These are phyloP conservation scores for Pogoniulus pusillus DNA, from an alignment of 2,797 vertebrate species.

Conservation along the genomic window DNA sequence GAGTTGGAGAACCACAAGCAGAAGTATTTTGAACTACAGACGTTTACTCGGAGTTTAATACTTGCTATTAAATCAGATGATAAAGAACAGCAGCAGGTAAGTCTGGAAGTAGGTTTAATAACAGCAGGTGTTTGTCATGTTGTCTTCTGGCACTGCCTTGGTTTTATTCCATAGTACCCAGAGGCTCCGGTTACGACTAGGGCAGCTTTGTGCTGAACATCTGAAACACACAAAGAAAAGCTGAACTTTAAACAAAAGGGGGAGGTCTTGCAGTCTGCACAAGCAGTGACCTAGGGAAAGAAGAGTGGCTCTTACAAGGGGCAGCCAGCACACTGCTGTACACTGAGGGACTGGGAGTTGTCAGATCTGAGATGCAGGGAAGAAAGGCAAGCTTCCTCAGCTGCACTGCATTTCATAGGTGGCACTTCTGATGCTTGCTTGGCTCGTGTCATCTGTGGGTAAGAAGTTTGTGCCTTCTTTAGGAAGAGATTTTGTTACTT, in stretches of 20 bases:
- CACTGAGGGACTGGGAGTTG: neutral
- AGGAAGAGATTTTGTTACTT: neutral
- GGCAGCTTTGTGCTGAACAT: neutral
- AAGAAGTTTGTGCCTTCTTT: neutral
- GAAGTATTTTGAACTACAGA: constrained; percentile 90
- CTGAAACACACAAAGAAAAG: neutral
- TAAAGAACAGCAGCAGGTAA: constrained; percentile 92
- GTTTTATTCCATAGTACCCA: neutral
- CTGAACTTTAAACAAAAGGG: neutral
- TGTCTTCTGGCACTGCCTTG: neutral
- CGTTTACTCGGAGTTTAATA: constrained; percentile 91
- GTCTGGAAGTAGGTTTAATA: neutral
- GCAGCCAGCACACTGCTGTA: no score
- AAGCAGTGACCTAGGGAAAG: neutral
- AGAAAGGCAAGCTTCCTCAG: neutral
- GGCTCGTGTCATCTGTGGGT: neutral
- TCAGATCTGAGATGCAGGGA: neutral
- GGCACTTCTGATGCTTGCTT: neutral
- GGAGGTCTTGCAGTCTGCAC: neutral
- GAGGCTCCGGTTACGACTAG: neutral
- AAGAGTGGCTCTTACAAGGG: neutral
- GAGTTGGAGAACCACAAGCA: constrained; percentile 95
- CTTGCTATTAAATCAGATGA: constrained; percentile 89
- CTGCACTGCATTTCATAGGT: rapidly evolving
- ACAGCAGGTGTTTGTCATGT: neutral